phyloP scores from a whole-genome alignment of 2,888 invertebrate species.

The Pherbina coryleti region DNA sequence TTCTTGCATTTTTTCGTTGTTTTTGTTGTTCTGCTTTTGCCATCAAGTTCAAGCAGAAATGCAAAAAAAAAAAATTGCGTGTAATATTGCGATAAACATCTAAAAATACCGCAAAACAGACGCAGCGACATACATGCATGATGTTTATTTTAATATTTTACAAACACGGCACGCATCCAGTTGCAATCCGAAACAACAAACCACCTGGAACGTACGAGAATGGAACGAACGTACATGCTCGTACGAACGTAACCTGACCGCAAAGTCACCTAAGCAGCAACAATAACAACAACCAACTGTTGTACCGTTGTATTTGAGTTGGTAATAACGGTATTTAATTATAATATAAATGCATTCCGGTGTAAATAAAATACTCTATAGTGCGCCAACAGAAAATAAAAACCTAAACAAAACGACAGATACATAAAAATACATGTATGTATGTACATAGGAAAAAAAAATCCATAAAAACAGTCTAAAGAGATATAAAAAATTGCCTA shows the following conservation, averaged over 20 bases:
- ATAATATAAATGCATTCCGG: conserved; percentile 3
- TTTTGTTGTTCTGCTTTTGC: neutral
- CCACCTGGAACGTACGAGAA: neutral
- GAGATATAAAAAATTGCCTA: no score
- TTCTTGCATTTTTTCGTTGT: neutral
- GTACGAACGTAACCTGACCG: neutral
- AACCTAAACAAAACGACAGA: neutral
- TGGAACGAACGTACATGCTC: neutral
- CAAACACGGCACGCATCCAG: conserved; percentile 9
- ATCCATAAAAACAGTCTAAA: no score
- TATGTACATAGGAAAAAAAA: neutral
- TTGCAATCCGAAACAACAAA: neutral
- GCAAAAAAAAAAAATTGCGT: conserved; percentile 31
- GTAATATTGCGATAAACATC: conserved; percentile 25
- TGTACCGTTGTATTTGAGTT: neutral
- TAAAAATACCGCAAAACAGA: conserved; percentile 13
- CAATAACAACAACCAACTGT: conserved; percentile 8
- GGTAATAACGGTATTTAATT: conserved; percentile 33
- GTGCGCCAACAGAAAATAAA: neutral
- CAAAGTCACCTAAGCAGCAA: neutral
- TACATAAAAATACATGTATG: neutral
- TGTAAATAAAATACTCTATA: neutral
- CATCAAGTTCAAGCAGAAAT: conserved; percentile 48
- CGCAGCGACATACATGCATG: neutral
- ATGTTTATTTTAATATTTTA: neutral